A percentile compares a stretch with the other conserved stretches of the same genome.
phyloP scores from a whole-genome alignment of 2,888 invertebrate genomes.

The Meteorus cinctellus region DNA sequence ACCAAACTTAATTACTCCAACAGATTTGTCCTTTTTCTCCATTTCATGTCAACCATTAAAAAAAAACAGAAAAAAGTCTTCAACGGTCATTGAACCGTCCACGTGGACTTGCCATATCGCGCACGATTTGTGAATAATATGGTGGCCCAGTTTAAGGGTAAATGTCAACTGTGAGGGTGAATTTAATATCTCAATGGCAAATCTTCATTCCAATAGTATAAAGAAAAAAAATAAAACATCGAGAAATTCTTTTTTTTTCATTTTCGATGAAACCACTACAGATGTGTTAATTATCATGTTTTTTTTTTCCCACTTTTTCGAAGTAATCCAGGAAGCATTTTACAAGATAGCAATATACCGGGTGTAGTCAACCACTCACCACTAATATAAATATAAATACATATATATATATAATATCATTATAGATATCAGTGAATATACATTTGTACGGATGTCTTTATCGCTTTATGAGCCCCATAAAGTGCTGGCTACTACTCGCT shows the following conservation, averaged over 20 bases:
- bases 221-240: not conserved
- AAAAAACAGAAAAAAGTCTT: no score
- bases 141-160: not conserved
- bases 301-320: not conserved
- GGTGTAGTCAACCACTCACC: constrained; percentile 25
- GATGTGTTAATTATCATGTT: not conserved
- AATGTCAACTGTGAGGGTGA: not conserved
- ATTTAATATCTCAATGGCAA: not conserved
- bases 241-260: not conserved
- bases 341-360: constrained; percentile 38
- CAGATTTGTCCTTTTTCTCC: not conserved
- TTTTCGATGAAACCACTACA: not conserved
- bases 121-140: constrained; percentile 6
- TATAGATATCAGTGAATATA: constrained; percentile 35
- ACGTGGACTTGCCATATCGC: not conserved
- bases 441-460: constrained; percentile 66
- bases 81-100: not conserved
- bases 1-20: no score
- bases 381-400: not conserved
- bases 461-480: constrained; percentile 66
- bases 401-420: not conserved
- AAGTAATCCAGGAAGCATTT: constrained; percentile 13
- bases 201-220: constrained; percentile 9
- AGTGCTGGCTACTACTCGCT: constrained; percentile 56
- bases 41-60: not conserved